Percentiles rank a stretch among this genome's conserved stretches.
phyloP scores from a whole-genome alignment of 2,888 invertebrate genomes.

The Osmoderma eremita region DNA sequence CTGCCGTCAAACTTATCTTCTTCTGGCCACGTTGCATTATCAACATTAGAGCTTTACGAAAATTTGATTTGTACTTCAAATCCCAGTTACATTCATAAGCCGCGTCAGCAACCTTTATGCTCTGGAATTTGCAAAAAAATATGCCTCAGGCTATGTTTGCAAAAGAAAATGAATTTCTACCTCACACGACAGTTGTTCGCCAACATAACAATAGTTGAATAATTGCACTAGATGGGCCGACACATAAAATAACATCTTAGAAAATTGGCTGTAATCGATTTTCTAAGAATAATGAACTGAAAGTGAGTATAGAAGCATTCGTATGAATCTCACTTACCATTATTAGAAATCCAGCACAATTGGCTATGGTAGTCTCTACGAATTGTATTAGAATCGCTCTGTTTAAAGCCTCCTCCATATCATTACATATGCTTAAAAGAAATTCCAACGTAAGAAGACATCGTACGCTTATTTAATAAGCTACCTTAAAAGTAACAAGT shows the following conservation, averaged over 20 bases:
- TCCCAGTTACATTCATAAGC: conserved; percentile 43
- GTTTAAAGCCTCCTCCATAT: conserved; percentile 45
- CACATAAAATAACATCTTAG: conserved; percentile 5
- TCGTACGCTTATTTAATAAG: too few relatives aligned
- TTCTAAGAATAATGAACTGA: conserved; percentile 1
- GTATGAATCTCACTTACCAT: conserved; percentile 9
- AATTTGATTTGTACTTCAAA: conserved; percentile 21
- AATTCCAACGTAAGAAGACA: too few relatives aligned
- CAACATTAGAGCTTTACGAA: conserved; percentile 42
- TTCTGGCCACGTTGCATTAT: conserved; percentile 41
- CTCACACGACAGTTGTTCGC: conserved; percentile 21
- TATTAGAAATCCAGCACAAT: conserved; percentile 45
- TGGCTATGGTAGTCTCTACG: conserved; percentile 41
- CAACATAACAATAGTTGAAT: conserved; percentile 34
- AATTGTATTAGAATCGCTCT: conserved; percentile 45
- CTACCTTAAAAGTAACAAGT: too few relatives aligned
- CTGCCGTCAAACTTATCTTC: conserved; percentile 17
- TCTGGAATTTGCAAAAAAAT: conserved; percentile 30
- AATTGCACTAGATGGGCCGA: conserved; percentile 1
- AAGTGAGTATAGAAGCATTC: not conserved
- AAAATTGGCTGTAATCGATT: conserved; percentile 15
- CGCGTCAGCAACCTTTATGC: conserved; percentile 28
- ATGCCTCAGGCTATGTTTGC: not conserved
- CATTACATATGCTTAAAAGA: conserved; percentile 43
- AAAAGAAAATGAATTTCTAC: conserved; percentile 27